Percentiles rank a stretch among this genome's conserved stretches.
Evolutionary conservation across 2,113 vertebrate species (phyloP).

Genomic region (Corythornis cristatus): DNA sequence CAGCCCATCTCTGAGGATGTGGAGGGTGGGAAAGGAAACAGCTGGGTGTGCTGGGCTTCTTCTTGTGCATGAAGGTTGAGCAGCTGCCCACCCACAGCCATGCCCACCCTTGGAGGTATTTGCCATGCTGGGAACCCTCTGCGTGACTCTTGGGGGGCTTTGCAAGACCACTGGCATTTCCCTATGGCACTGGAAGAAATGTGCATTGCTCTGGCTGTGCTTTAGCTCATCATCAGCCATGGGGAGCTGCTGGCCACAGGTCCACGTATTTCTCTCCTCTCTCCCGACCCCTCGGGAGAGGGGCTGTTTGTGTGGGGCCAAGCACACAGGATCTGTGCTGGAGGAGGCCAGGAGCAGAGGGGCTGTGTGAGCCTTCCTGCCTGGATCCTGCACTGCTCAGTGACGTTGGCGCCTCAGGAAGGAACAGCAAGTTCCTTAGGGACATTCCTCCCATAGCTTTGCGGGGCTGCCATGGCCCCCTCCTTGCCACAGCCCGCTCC

Average conservation of each 20-base stretch:
- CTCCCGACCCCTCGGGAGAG: rapidly evolving
- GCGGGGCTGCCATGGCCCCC: neutral
- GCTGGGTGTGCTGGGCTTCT: neutral
- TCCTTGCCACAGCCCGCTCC: neutral
- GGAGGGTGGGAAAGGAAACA: neutral
- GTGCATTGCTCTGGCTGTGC: rapidly evolving
- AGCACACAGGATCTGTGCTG: neutral
- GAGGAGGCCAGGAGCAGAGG: neutral
- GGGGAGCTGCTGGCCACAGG: rapidly evolving
- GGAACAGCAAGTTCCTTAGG: slow-evolving; percentile 71
- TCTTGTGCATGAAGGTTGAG: rapidly evolving
- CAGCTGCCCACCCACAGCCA: neutral
- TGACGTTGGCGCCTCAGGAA: slow-evolving; percentile 62
- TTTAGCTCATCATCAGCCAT: rapidly evolving
- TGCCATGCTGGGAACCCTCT: neutral
- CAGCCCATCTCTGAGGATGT: neutral
- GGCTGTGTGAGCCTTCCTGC: neutral
- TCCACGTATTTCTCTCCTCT: neutral
- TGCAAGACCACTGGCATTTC: neutral
- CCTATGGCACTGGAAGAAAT: rapidly evolving
- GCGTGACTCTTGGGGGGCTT: too few relatives aligned
- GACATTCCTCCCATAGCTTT: slow-evolving; percentile 69
- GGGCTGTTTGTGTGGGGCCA: neutral
- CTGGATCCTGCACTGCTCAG: neutral
- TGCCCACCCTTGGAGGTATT: neutral